Percentiles rank a stretch among this genome's conserved stretches.
Conservation (phyloP, 2,888 invertebrate genomes). For the Periphyllus acericola region DNA sequence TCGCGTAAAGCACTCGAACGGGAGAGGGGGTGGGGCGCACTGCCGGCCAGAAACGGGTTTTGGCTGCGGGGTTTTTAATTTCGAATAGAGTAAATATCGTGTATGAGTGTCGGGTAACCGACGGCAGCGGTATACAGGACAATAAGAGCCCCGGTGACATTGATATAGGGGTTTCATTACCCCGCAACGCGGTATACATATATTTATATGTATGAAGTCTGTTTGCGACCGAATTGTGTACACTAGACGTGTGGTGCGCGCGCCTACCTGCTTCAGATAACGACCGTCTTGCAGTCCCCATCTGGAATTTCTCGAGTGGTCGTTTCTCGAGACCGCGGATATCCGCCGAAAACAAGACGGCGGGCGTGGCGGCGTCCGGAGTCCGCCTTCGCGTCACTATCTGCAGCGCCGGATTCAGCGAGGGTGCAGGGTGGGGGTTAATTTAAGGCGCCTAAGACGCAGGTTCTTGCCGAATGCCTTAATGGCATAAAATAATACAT, state of each 20-base stretch:
- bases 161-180: constrained; percentile 49
- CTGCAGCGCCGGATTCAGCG: no score
- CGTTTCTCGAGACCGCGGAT: neutral
- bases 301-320: neutral
- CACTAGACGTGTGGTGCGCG: neutral
- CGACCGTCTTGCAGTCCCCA: neutral
- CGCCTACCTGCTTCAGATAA: neutral
- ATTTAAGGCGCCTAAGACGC: no score
- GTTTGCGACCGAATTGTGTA: neutral
- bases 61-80: constrained; percentile 39
- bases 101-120: constrained; percentile 46
- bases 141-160: constrained; percentile 32
- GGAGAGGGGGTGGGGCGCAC: neutral
- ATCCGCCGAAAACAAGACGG: neutral
- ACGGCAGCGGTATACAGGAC: neutral
- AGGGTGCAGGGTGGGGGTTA: no score
- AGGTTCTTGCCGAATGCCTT: no score
- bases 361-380: neutral
- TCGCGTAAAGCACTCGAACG: constrained; percentile 44
- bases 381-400: no score
- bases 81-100: constrained; percentile 47
- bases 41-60: neutral
- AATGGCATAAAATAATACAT: no score
- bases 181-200: neutral
- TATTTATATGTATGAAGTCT: neutral